phyloP scores from a whole-genome alignment of 2,797 vertebrate species.

The Molothrus aeneus region DNA sequence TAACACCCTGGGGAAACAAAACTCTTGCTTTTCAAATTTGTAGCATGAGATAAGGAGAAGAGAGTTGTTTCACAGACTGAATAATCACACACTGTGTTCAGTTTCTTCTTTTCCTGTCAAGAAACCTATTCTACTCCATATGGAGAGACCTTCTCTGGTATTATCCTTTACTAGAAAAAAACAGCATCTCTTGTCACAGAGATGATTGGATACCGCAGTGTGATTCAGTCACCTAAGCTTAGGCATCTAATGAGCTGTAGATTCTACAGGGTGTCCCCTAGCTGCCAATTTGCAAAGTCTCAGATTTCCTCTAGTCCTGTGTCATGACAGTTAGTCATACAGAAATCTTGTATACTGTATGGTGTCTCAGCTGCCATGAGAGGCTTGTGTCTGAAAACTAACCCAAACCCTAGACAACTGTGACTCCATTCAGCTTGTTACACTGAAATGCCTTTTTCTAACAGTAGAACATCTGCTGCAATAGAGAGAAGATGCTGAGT shows the following conservation, averaged over 20 bases:
- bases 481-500: conserved; percentile 22
- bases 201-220: neutral
- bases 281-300: neutral
- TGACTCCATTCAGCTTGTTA: neutral
- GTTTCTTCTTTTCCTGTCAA: neutral
- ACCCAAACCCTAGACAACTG: neutral
- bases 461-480: conserved; percentile 41
- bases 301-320: neutral
- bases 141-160: neutral
- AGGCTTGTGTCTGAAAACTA: neutral
- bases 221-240: neutral
- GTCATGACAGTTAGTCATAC: neutral
- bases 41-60: neutral
- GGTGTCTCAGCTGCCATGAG: neutral
- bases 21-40: neutral
- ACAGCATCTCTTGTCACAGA: neutral
- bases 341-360: neutral
- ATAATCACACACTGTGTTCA: neutral
- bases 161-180: neutral
- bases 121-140: neutral
- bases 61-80: neutral
- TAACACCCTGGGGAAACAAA: neutral
- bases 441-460: neutral
- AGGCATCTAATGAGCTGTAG: neutral
- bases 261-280: neutral